Evolutionary conservation across 2,113 vertebrate species (phyloP), one percentile per base, ranked within the genome.

Genomic region (Carollia perspicillata): DNA sequence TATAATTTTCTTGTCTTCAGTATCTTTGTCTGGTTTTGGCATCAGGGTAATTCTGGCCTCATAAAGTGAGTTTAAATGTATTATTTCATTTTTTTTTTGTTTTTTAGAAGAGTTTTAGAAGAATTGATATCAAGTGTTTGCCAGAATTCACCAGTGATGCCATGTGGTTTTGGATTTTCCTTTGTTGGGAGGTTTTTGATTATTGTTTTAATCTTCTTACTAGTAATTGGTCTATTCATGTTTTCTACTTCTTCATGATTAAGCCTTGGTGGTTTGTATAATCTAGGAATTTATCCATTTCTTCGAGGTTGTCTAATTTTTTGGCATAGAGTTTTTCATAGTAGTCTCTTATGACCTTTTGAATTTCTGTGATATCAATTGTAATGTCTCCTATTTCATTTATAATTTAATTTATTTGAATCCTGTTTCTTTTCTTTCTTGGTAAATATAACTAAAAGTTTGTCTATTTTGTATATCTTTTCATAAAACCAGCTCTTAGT

Each of bases 201-300:
- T 93, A 93, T 63, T 66, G n/a, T 40, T 88, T 90, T 53, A 69
- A 71, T 47, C 9, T 72, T 51, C n/a, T 88, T 72, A 79, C 51
- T 84, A 75, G 37, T 84, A 66, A 75, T 75, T 42, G 10, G 8
- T 69, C 72, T 89, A 30, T 66, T 77, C 37, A 58, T 22, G 58
- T 94, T 84, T 84, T 84, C 86, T 75, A 33, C 84, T 75, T 89
- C 58, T 66, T 94, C 22, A 11, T 77, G 33, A 77, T 90, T 90
- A 71, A 94, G 49, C 68, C 60, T 84, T 92, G 12, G 33, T 60
- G 17, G 53, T 40, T 72, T 83, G 30, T 74, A 60, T 66, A n/a
- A 49, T 92, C 51, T 60, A 72, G 33, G 66, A 60, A 63, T 74
- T 72, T 63, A 71, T 81, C 26, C 23, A 49, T 72, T 83, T 71